Evolutionary conservation across 1,140 invertebrate genomes (phyloP).

Genomic region (Cephus cinctus): DNA sequence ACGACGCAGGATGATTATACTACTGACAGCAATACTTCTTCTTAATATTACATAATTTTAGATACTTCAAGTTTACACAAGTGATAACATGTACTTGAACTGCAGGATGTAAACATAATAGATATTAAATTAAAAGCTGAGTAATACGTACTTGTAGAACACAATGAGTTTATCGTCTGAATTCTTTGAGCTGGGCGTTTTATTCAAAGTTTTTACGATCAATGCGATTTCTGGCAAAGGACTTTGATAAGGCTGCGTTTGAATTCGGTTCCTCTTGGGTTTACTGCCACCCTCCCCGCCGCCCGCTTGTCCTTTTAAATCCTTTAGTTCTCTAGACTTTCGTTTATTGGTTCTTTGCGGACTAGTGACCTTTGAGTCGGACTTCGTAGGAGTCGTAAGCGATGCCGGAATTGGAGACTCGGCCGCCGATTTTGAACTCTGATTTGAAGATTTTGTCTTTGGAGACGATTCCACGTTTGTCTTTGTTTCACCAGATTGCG

Average conservation of each 20-base stretch:
- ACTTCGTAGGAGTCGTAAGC: constrained; percentile 20
- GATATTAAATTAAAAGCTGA: constrained; percentile 10
- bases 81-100: neutral
- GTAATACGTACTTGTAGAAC: constrained; percentile 72
- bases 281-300: constrained; percentile 50
- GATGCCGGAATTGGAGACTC: constrained; percentile 5
- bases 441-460: neutral
- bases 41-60: constrained; percentile 15
- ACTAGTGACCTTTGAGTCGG: constrained; percentile 31
- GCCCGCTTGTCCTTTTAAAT: constrained; percentile 34
- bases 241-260: constrained; percentile 79
- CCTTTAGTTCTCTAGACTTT: constrained; percentile 49
- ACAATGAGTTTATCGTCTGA: constrained; percentile 81
- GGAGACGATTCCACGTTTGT: constrained; percentile 13
- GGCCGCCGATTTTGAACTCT: neutral
- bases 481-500: constrained; percentile 26
- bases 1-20: constrained; percentile 7
- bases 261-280: constrained; percentile 60
- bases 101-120: constrained; percentile 9
- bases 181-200: constrained; percentile 60
- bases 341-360: constrained; percentile 41
- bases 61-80: neutral
- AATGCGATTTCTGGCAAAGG: constrained; percentile 75
- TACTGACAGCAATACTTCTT: constrained; percentile 11
- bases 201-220: constrained; percentile 69